Percentiles rank a stretch among this genome's conserved stretches.
These are phyloP conservation scores for Epinephelus lanceolatus DNA, from an alignment of 2,113 vertebrate genomes.

Conservation along the genomic window DNA sequence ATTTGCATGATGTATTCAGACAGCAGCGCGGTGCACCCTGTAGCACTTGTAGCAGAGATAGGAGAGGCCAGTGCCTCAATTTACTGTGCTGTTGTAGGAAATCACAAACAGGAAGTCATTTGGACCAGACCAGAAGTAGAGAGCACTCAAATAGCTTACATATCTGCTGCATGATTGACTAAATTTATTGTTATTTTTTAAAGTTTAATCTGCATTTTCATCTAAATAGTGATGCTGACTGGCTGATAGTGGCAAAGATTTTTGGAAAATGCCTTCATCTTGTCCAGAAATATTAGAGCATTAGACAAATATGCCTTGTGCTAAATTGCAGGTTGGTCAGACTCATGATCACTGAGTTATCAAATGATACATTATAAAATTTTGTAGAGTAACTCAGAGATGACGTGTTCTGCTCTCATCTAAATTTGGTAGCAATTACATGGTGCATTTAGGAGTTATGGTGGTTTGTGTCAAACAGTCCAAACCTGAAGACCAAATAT, in stretches of 20 bases:
- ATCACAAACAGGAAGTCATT: constrained; percentile 20
- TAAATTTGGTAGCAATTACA: neutral
- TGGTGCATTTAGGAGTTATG: neutral
- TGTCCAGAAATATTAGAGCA: neutral
- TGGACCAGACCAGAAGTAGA: constrained; percentile 2
- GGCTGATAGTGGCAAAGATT: neutral
- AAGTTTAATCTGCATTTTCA: neutral
- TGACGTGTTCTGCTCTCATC: neutral
- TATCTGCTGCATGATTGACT: neutral
- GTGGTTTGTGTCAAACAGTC: neutral
- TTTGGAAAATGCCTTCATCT: neutral
- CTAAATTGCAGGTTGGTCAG: neutral
- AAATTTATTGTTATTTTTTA: neutral
- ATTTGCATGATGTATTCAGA: constrained; percentile 60
- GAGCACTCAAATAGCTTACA: neutral
- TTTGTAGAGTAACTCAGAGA: neutral
- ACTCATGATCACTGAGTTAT: neutral
- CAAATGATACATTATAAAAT: neutral
- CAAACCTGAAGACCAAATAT: neutral
- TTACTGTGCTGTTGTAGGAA: constrained; percentile 20
- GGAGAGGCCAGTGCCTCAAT: constrained; percentile 8
- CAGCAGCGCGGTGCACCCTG: constrained; percentile 15
- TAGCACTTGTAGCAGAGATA: constrained; percentile 10
- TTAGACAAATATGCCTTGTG: neutral
- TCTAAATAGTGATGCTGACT: neutral